Base-by-base conservation (phyloP, 2,113 vertebrate species). In the Serilophus lunatus region DNA sequence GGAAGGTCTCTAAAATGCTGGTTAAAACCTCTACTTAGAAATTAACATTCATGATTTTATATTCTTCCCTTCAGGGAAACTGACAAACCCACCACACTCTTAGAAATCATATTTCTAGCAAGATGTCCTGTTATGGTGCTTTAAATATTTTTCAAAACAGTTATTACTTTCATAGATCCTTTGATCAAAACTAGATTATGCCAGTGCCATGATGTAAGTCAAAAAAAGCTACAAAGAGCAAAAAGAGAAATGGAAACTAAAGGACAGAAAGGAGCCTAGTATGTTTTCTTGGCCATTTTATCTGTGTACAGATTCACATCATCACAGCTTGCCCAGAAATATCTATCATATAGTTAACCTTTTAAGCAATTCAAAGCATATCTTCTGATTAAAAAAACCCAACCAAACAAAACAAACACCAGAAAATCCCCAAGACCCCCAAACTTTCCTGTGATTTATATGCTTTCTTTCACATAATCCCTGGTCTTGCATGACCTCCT, bases 91-190 rank as follows among this genome's bases (percentile, higher is more conserved):
- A 64, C 12, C 22, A 42, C 16, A 61, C 12, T 14, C 23, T 40
- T 69, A 53, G 45, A 78, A 68, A 23, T 8, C 12, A 10, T 13
- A 82, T 15, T 59, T n/a, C 13, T 17, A 68, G 31, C 19, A 40
- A 35, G 0, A 0, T 18, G 19, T n/a, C 38, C 54, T 69, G 22
- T 47, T 42, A 47, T 0, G 1, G 29, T 25, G 25, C 22, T 77
- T 61, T 23, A 51, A 53, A 6, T 17, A 57, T 19, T 57, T 7
- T 71, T 82, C 36, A n/a, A 42, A 71, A n/a, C n/a, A n/a, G n/a
- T n/a, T n/a, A n/a, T 42, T 42, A 42, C 40, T 42, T 42, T 42
- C 40, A 42, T 42, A 42, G 14, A 42, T 42, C 10, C 14, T 42
- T 42, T 10, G 40, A 42, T 12, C 40, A 42, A 42, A 42, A 42